Evolutionary conservation across 1,140 invertebrate species (phyloP).

Genomic region (Tetragnatha versicolor): DNA sequence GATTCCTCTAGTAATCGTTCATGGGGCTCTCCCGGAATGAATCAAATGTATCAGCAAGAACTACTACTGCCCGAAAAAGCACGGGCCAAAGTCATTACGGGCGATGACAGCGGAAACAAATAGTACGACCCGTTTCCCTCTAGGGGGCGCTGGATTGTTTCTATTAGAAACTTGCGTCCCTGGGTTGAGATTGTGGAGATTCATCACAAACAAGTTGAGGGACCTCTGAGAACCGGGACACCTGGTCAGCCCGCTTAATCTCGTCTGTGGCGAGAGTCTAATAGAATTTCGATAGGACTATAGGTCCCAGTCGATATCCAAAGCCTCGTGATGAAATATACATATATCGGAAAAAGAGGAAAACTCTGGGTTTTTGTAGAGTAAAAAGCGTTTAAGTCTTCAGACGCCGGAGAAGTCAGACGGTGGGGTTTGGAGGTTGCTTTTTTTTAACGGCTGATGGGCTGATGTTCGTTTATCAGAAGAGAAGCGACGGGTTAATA

Average conservation of each 20-base stretch:
- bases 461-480: conserved; percentile 41
- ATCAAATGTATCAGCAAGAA: conserved; percentile 45
- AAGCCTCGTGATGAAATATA: conserved; percentile 38
- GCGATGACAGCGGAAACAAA: conserved; percentile 48
- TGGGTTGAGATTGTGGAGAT: conserved; percentile 39
- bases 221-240: conserved; percentile 39
- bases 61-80: neutral
- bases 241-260: conserved; percentile 39
- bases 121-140: conserved; percentile 30
- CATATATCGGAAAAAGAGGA: conserved; percentile 37
- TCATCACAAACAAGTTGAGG: conserved; percentile 51
- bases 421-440: no score
- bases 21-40: conserved; percentile 11
- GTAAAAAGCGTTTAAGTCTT: conserved; percentile 44
- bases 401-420: neutral
- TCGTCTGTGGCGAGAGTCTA: conserved; percentile 16
- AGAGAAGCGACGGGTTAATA: conserved; percentile 17
- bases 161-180: conserved; percentile 46
- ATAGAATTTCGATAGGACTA: conserved; percentile 47
- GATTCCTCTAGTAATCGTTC: neutral
- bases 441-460: conserved; percentile 29
- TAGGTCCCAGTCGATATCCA: conserved; percentile 26
- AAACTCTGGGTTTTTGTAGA: neutral
- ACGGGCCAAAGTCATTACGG: conserved; percentile 38
- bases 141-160: conserved; percentile 51